A percentile compares a stretch with the other conserved stretches of the same genome.
phyloP scores from a whole-genome alignment of 2,113 vertebrate species.

The Mesitornis unicolor region DNA sequence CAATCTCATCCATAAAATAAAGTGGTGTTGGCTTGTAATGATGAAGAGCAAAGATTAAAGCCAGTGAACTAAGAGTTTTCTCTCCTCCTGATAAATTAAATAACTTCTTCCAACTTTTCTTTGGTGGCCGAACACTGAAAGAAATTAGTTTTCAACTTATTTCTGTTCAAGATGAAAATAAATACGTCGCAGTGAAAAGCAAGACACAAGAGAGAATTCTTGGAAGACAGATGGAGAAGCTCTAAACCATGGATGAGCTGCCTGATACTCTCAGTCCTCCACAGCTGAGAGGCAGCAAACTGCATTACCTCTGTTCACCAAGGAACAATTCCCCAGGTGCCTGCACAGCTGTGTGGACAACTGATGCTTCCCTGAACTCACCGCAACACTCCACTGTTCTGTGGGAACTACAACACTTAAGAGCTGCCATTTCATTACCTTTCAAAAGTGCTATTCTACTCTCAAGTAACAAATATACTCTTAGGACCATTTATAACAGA shows the following conservation, averaged over 20 bases:
- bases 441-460: neutral
- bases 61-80: constrained; percentile 95
- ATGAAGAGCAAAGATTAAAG: constrained; percentile 95
- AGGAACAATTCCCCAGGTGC: too few species aligned
- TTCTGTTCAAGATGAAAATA: neutral
- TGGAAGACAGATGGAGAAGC: neutral
- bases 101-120: constrained; percentile 99
- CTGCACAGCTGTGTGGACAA: fast-evolving
- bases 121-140: constrained; percentile 91
- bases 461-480: fast-evolving
- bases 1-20: constrained; percentile 99
- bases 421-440: neutral
- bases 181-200: fast-evolving
- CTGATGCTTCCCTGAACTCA: neutral
- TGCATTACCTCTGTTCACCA: fast-evolving
- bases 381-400: fast-evolving
- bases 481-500: neutral
- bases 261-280: neutral
- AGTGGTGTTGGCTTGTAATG: constrained; percentile 96
- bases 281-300: fast-evolving
- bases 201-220: neutral
- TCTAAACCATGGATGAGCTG: neutral
- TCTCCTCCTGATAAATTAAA: constrained; percentile 97
- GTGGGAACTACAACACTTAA: neutral
- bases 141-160: neutral